Conservation (phyloP, 2,113 vertebrate species). For the Sinocyclocheilus anophthalmus region DNA sequence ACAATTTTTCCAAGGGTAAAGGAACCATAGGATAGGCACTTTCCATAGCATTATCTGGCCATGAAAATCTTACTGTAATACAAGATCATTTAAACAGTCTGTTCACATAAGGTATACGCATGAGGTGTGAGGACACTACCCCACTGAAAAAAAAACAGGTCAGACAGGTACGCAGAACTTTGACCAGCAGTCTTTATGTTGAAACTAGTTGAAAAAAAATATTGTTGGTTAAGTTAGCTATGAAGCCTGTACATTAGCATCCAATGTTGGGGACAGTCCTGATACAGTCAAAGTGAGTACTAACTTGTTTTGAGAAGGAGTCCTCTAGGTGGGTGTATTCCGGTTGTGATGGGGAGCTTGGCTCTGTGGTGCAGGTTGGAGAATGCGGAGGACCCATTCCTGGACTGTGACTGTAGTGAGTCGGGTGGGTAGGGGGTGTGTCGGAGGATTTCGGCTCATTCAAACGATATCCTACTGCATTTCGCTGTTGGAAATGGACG, state of each 20-base stretch:
- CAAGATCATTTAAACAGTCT: too few species aligned
- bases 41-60: not conserved
- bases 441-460: constrained; percentile 86
- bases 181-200: not conserved
- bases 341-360: constrained; percentile 60
- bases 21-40: not conserved
- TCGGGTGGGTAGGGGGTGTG: constrained; percentile 81
- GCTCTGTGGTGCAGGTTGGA: constrained; percentile 64
- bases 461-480: too few species aligned
- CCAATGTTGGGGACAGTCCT: not conserved
- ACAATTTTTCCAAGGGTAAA: not conserved
- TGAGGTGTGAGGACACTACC: not conserved
- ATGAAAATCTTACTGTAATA: not conserved
- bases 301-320: constrained; percentile 82
- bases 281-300: not conserved
- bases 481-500: too few species aligned
- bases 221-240: not conserved
- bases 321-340: constrained; percentile 82
- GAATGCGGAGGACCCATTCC: constrained; percentile 79
- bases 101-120: too few species aligned
- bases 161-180: not conserved
- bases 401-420: constrained; percentile 75
- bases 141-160: constrained; percentile 39
- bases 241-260: not conserved
- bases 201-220: not conserved